phyloP scores from a whole-genome alignment of 2,888 invertebrate genomes.

The Drosophila diplacantha region DNA sequence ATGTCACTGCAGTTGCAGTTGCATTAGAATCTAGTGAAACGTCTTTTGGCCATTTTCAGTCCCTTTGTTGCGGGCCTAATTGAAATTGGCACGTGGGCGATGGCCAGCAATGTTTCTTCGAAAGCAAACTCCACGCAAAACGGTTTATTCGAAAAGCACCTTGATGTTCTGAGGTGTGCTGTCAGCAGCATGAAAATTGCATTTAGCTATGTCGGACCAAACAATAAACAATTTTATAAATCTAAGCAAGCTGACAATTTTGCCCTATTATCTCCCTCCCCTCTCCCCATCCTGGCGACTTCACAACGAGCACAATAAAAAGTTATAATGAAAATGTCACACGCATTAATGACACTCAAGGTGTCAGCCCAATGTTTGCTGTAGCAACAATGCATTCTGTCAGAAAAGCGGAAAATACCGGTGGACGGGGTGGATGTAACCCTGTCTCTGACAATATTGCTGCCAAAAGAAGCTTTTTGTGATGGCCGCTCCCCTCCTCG shows the following conservation, averaged over 20 bases:
- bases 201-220: conserved; percentile 38
- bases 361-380: conserved; percentile 59
- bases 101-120: background rate
- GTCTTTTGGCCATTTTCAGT: conserved; percentile 1
- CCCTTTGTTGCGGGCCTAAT: conserved; percentile 16
- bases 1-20: conserved; percentile 14
- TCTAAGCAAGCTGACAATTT: conserved; percentile 40
- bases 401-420: conserved; percentile 1
- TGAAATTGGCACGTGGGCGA: conserved; percentile 19
- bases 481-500: conserved; percentile 37
- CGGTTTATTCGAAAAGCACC: conserved; percentile 12
- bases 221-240: conserved; percentile 40
- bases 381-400: conserved; percentile 41
- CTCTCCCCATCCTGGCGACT: background rate
- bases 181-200: conserved; percentile 44
- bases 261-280: conserved; percentile 14
- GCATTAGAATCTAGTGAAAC: conserved; percentile 18
- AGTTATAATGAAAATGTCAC: conserved; percentile 75
- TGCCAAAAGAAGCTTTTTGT: conserved; percentile 70
- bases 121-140: background rate
- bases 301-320: conserved; percentile 37
- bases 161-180: conserved; percentile 30
- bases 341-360: conserved; percentile 76
- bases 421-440: conserved; percentile 40
- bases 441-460: conserved; percentile 71